Evolutionary conservation across 2,888 invertebrate genomes (phyloP).

Genomic region (Agrotis segetum): DNA sequence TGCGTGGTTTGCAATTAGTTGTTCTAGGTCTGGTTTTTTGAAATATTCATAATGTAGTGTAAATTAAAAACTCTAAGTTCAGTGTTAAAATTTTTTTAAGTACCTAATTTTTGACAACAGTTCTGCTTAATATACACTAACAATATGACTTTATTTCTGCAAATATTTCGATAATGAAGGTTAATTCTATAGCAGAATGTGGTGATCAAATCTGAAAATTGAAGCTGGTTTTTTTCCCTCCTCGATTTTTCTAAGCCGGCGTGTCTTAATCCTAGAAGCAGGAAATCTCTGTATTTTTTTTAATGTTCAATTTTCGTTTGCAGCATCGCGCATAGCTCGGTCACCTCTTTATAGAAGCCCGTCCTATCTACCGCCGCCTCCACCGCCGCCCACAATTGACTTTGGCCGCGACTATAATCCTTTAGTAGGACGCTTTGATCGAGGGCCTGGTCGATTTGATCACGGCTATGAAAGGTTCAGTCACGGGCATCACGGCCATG

Average conservation of each 20-base stretch:
- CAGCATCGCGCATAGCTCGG: conserved; percentile 47
- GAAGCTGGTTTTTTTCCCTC: background rate
- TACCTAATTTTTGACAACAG: no score
- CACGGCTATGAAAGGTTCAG: conserved; percentile 1
- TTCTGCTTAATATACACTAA: no score
- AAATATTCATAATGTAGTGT: no score
- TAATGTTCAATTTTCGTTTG: background rate
- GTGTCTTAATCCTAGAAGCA: background rate
- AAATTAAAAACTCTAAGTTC: no score
- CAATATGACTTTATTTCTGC: no score
- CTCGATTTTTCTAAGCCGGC: background rate
- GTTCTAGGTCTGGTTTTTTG: no score
- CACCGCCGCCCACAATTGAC: conserved; percentile 13
- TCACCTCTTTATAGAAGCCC: conserved; percentile 48
- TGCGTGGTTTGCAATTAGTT: no score
- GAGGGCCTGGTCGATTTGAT: conserved; percentile 16
- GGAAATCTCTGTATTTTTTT: background rate
- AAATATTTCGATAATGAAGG: no score
- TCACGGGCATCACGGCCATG: conserved; percentile 20
- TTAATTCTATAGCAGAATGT: background rate
- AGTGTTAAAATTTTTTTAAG: no score
- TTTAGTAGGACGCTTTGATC: conserved; percentile 26
- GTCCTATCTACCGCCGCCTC: conserved; percentile 19
- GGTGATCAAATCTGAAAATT: background rate
- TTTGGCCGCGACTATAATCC: conserved; percentile 30